A percentile compares a stretch with the other conserved stretches of the same genome.
Evolutionary conservation across 2,797 vertebrate genomes (phyloP).

Genomic region (Rhynchonycteris naso): DNA sequence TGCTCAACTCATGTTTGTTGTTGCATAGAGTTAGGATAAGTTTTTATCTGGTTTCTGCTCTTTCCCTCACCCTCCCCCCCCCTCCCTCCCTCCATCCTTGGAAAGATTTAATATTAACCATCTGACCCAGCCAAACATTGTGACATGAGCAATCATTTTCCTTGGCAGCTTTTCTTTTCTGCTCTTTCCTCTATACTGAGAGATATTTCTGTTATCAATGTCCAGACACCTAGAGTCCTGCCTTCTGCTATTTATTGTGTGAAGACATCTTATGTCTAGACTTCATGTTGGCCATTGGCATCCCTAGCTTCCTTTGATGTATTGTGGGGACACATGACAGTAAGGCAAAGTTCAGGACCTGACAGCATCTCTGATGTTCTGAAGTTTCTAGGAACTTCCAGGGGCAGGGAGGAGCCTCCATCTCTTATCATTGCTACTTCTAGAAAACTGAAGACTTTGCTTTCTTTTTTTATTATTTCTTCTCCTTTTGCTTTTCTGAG

Average conservation of each 20-base stretch:
- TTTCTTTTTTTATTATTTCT: not conserved
- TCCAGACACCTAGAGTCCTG: not conserved
- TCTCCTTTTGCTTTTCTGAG: not conserved
- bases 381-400: not conserved
- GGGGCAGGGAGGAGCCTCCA: not conserved
- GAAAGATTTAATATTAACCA: not conserved
- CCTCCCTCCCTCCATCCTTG: not conserved
- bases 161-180: not conserved
- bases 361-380: not conserved
- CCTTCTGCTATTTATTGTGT: not conserved
- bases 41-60: not conserved
- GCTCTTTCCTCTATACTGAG: not conserved
- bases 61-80: fast-evolving
- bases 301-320: not conserved
- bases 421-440: not conserved
- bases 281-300: not conserved
- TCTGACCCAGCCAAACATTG: not conserved
- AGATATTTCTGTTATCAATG: not conserved
- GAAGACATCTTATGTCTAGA: not conserved
- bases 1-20: not conserved
- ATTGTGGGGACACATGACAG: not conserved
- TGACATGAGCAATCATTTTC: not conserved
- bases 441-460: not conserved
- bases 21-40: not conserved
- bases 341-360: not conserved